Evolutionary conservation across 2,113 vertebrate species (phyloP).

Genomic region (Cavia aperea): DNA sequence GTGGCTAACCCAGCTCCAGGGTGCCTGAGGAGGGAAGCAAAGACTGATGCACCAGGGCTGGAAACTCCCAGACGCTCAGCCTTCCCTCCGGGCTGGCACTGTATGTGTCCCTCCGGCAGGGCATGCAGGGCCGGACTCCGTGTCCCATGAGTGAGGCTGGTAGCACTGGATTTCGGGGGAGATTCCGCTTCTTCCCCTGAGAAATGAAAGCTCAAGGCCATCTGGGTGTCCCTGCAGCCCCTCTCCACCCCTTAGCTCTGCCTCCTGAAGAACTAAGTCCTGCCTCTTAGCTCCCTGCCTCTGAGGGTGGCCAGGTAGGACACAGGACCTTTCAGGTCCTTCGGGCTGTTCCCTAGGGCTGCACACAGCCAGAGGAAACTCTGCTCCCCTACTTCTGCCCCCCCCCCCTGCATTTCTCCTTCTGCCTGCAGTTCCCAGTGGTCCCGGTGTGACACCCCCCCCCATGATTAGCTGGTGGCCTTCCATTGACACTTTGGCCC

Average conservation of each 20-base stretch:
- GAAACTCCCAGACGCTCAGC: neutral
- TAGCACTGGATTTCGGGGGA: rapidly evolving
- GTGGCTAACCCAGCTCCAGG: neutral
- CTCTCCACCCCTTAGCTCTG: neutral
- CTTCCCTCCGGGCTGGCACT: rapidly evolving
- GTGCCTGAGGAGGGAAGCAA: too few species aligned
- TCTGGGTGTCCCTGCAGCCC: rapidly evolving
- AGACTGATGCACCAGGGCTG: neutral
- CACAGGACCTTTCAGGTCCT: rapidly evolving
- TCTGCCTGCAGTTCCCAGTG: neutral
- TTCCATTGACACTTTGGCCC: neutral
- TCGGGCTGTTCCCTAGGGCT: rapidly evolving
- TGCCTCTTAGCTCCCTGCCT: neutral
- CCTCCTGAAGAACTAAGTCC: neutral
- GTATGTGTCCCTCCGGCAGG: rapidly evolving
- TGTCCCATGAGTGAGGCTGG: rapidly evolving
- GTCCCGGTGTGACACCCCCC: neutral
- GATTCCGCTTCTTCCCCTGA: too few species aligned
- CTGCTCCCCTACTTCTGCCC: rapidly evolving
- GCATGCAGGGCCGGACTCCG: neutral
- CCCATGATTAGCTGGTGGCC: neutral
- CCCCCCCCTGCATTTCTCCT: rapidly evolving
- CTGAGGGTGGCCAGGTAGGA: rapidly evolving
- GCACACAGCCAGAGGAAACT: neutral
- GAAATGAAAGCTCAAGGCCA: neutral